Evolutionary conservation across 2,113 vertebrate species (phyloP), one percentile per base, ranked within the genome.

Genomic region (Astur gentilis): DNA sequence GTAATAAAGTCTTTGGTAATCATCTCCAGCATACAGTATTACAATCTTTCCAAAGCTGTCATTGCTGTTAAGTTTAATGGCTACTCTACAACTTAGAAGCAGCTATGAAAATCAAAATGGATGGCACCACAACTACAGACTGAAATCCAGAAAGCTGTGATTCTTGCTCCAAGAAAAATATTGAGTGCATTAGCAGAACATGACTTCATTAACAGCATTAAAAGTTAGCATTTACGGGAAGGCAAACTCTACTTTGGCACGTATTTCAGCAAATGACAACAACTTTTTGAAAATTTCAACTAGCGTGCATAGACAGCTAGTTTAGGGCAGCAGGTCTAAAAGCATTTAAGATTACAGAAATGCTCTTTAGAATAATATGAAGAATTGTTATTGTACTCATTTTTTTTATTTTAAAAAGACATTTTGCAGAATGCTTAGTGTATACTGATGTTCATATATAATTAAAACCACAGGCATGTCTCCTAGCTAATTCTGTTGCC

Each of bases 201-300:
- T 87, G 50, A 91, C 81, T 96, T 96, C 95, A 96, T 97, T 95
- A 96, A 65, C 70, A 92, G 86, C 95, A 94, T 88, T 95, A 82
- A 34, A 78, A 95, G 29, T 93, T 89, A 72, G 40, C 64, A 60
- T 91, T 97, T 98, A 95, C 29, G 0, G 91, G 95, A 98, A 97
- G 58, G 22, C 81, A 70, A 88, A 31, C 60, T 85, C 64, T 75
- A 11, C 57, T 87, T 91, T 93, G 91, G 95, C 92, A 83, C 45
- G 16, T 47, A 52, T 52, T 87, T 86, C 65, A 75, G 23, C 70
- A 67, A 91, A 57, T 66, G 71, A 58, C 70, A 81, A 42, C 36
- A 94, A 40, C 70, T 58, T 93, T 66, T 82, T 88, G 18, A 82
- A 84, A 91, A 91, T 88, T 97, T 89, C 57, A 91, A 27, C 58